A percentile compares a stretch with the other conserved stretches of the same genome.
Conservation (phyloP, 2,113 vertebrate species). For the Brienomyrus longianalis region DNA sequence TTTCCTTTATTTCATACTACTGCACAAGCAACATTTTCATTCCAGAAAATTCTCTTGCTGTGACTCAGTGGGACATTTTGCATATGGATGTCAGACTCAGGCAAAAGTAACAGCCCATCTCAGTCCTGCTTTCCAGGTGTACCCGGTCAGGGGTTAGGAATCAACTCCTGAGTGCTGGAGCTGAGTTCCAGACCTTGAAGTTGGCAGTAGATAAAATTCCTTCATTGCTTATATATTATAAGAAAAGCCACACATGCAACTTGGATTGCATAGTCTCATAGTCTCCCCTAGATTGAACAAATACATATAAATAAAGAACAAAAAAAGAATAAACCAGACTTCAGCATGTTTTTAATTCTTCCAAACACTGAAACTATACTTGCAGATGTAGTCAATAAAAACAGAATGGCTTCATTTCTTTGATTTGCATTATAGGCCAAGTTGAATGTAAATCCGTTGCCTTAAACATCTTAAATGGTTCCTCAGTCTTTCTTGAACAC, state of each 20-base stretch:
- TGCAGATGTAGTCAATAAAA: not conserved
- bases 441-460: not conserved
- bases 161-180: not conserved
- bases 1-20: not conserved
- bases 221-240: not conserved
- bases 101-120: not conserved
- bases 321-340: not conserved
- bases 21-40: not conserved
- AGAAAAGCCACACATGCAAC: not conserved
- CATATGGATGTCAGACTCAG: not conserved
- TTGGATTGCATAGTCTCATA: not conserved
- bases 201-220: not conserved
- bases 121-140: not conserved
- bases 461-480: not conserved
- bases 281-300: not conserved
- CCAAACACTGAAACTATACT: not conserved
- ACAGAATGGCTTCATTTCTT: not conserved
- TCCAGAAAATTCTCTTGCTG: not conserved
- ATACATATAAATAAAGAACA: not conserved
- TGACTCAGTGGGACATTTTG: not conserved
- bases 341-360: not conserved
- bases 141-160: not conserved
- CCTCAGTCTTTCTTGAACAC: not conserved
- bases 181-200: not conserved
- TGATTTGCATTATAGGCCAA: not conserved